These are phyloP conservation scores for Patella caerulea DNA, from an alignment of 2,888 invertebrate species.

Conservation along the genomic window DNA sequence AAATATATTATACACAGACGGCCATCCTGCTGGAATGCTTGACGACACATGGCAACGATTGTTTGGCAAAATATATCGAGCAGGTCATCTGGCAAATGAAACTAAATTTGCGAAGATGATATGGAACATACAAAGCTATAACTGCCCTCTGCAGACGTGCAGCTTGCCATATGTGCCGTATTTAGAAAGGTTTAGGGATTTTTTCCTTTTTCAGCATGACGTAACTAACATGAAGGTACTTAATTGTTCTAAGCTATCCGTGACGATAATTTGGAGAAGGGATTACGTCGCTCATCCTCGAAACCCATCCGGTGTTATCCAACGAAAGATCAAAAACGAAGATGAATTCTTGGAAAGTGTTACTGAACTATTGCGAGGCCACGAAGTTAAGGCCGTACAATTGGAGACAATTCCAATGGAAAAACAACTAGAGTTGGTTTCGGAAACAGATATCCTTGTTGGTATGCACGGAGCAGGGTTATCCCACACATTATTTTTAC, in stretches of 20 bases:
- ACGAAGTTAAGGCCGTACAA: constrained; percentile 17
- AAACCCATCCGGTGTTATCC: constrained; percentile 63
- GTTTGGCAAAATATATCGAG: constrained; percentile 58
- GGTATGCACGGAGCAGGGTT: too few relatives aligned
- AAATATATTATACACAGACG: constrained; percentile 64
- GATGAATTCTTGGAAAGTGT: constrained; percentile 57
- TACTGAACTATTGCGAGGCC: constrained; percentile 40
- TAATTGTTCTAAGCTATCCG: constrained; percentile 54
- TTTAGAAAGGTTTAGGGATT: constrained; percentile 61
- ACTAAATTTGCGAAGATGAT: constrained; percentile 49
- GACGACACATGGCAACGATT: constrained; percentile 62
- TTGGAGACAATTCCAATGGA: too few relatives aligned
- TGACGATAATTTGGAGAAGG: constrained; percentile 68
- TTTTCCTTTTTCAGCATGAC: constrained; percentile 55
- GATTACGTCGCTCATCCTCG: constrained; percentile 70
- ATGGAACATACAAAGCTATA: constrained; percentile 66
- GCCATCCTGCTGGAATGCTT: constrained; percentile 64
- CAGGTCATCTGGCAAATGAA: constrained; percentile 45
- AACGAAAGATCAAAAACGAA: constrained; percentile 68
- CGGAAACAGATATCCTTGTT: too few relatives aligned
- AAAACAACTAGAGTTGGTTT: too few relatives aligned
- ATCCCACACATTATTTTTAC: too few relatives aligned
- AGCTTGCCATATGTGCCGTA: constrained; percentile 49
- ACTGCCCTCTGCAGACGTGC: constrained; percentile 60
- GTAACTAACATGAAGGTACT: constrained; percentile 34